These are phyloP conservation scores for Bombyx huttoni DNA, from an alignment of 2,888 invertebrate genomes.

Conservation along the genomic window DNA sequence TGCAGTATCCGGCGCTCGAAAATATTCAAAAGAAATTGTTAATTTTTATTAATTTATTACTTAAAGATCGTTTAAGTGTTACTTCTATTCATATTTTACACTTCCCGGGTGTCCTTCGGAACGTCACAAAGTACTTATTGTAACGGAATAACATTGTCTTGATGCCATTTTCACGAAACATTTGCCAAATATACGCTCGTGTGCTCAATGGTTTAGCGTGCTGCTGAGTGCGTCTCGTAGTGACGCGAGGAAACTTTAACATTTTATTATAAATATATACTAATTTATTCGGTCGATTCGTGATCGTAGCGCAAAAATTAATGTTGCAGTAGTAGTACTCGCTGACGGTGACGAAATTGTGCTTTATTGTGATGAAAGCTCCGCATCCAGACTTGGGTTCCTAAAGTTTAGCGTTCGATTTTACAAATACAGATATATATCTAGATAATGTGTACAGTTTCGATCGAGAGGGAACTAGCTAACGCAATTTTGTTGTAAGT, in stretches of 20 bases:
- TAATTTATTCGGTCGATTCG: conserved; percentile 43
- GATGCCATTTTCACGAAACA: conserved; percentile 19
- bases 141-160: conserved; percentile 5
- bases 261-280: conserved; percentile 37
- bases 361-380: conserved; percentile 59
- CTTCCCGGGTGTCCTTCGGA: conserved; percentile 18
- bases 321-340: conserved; percentile 50
- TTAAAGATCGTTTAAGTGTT: background rate
- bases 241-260: conserved; percentile 45
- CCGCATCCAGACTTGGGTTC: conserved; percentile 42
- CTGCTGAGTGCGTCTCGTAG: background rate
- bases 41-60: background rate
- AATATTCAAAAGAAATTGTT: background rate
- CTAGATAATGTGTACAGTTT: conserved; percentile 14
- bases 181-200: conserved; percentile 45
- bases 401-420: conserved; percentile 21
- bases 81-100: background rate
- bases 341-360: conserved; percentile 51
- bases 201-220: conserved; percentile 41
- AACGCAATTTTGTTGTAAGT: conserved; percentile 48
- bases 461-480: conserved; percentile 31
- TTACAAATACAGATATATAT: conserved; percentile 2
- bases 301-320: conserved; percentile 51
- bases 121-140: conserved; percentile 48
- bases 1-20: conserved; percentile 2